Evolutionary conservation across 2,888 invertebrate species (phyloP).

Genomic region (Volucella zonaria): DNA sequence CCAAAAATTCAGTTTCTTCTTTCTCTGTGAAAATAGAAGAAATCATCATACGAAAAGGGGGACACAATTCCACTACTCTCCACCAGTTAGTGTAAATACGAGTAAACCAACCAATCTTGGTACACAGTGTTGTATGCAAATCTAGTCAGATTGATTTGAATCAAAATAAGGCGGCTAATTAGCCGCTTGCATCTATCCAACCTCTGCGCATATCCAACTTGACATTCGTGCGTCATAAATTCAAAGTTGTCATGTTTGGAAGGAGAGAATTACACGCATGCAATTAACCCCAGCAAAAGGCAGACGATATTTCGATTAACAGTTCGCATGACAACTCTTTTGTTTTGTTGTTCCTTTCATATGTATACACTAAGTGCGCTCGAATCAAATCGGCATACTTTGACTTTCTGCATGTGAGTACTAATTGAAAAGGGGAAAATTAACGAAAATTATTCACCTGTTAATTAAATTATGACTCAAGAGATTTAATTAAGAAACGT

Average conservation of each 20-base stretch:
- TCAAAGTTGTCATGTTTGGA: conserved; percentile 31
- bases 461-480: conserved; percentile 51
- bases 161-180: conserved; percentile 36
- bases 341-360: not conserved
- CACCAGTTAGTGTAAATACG: conserved; percentile 5
- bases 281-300: not conserved
- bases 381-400: not conserved
- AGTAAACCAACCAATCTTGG: not conserved
- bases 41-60: conserved; percentile 10
- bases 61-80: not conserved
- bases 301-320: not conserved
- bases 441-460: conserved; percentile 16
- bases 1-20: conserved; percentile 24
- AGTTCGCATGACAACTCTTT: conserved; percentile 51
- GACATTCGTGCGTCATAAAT: conserved; percentile 28
- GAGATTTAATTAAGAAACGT: conserved; percentile 26
- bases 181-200: not conserved
- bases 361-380: not conserved
- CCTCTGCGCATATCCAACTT: no score
- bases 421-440: conserved; percentile 9
- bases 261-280: not conserved
- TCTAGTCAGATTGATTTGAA: conserved; percentile 18
- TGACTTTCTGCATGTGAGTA: conserved; percentile 15
- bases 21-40: conserved; percentile 20
- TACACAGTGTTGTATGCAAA: conserved; percentile 60